A percentile compares a stretch with the other conserved stretches of the same genome.
Conservation (phyloP, 2,888 invertebrate species). For the Gibbula magus region DNA sequence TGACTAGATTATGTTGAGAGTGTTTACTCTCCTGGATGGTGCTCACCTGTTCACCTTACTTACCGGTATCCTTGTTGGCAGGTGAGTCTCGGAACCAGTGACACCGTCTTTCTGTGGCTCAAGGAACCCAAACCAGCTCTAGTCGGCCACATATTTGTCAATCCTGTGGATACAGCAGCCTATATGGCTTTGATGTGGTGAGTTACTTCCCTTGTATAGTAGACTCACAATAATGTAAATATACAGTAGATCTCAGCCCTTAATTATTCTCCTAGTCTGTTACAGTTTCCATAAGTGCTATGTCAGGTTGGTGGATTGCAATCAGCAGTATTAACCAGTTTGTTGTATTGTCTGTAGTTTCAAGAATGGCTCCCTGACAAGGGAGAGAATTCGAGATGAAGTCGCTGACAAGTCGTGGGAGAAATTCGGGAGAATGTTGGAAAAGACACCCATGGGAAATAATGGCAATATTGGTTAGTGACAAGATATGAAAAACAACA, state of each 20-base stretch:
- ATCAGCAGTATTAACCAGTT: no score
- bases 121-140: conserved; percentile 80
- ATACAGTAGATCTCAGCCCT: no score
- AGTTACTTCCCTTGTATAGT: not conserved
- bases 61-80: conserved; percentile 42
- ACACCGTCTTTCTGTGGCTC: conserved; percentile 88
- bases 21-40: no score
- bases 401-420: conserved; percentile 89
- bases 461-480: conserved; percentile 86
- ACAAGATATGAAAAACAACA: no score
- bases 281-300: no score
- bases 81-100: conserved; percentile 85
- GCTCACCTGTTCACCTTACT: no score
- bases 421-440: conserved; percentile 86
- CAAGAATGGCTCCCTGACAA: conserved; percentile 93
- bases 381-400: conserved; percentile 87
- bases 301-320: no score
- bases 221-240: not conserved
- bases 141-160: conserved; percentile 91
- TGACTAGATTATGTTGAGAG: no score
- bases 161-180: conserved; percentile 85
- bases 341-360: conserved; percentile 77
- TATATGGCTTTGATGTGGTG: conserved; percentile 94
- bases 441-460: conserved; percentile 91
- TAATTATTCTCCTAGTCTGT: no score